Conservation (phyloP, 64 coral and sea anemone species). For the Pocillopora damicornis region DNA sequence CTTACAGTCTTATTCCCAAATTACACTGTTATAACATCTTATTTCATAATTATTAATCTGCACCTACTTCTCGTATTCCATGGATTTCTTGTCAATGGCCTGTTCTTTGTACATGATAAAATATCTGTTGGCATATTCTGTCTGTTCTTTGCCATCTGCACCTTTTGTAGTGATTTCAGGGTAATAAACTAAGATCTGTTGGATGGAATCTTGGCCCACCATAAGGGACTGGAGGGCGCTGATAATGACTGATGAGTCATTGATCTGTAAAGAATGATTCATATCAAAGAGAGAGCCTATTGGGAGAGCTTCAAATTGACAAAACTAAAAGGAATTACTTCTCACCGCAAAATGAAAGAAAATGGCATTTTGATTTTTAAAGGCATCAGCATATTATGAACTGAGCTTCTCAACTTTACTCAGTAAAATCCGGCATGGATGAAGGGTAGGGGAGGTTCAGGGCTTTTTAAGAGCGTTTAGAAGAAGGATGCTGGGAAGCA, state of each 20-base stretch:
- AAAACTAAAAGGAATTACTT: neutral
- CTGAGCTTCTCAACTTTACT: too few relatives aligned
- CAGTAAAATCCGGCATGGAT: too few relatives aligned
- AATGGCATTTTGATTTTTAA: neutral
- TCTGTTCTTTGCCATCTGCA: slow-evolving; percentile 59
- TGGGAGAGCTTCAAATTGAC: neutral
- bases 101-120: slow-evolving; percentile 75
- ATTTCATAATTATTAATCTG: neutral
- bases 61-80: slow-evolving; percentile 77
- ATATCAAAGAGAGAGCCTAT: neutral
- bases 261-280: slow-evolving; percentile 45
- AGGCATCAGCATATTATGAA: neutral
- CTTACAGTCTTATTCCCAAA: too few relatives aligned
- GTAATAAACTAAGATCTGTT: slow-evolving; percentile 77
- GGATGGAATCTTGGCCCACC: slow-evolving; percentile 65
- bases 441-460: too few relatives aligned
- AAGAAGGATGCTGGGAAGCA: too few relatives aligned
- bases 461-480: too few relatives aligned
- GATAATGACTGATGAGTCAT: slow-evolving; percentile 93
- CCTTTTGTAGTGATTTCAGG: slow-evolving; percentile 73
- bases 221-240: slow-evolving; percentile 75
- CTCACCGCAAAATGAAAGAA: too few relatives aligned
- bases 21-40: too few relatives aligned
- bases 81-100: slow-evolving; percentile 45
- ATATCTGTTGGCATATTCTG: slow-evolving; percentile 82